Evolutionary conservation across 2,888 invertebrate species (phyloP).

Genomic region (Synergus umbraculus): DNA sequence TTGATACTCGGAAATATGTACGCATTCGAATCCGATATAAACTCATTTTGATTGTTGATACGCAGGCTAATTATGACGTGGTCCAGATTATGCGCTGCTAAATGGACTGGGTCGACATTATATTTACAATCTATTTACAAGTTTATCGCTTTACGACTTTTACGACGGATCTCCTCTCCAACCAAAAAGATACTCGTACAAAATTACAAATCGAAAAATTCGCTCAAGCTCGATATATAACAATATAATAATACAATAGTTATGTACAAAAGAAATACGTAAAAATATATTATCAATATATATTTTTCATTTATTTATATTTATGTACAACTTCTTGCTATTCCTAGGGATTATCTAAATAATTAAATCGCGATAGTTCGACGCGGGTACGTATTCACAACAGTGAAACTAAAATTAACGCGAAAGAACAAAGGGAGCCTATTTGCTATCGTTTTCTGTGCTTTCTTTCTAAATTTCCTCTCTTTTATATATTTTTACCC

Average conservation of each 20-base stretch:
- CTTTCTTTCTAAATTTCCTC: background rate
- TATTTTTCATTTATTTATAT: conserved; percentile 45
- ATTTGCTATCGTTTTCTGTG: background rate
- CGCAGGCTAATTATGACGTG: conserved; percentile 56
- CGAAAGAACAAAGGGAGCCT: conserved; percentile 7
- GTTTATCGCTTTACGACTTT: conserved; percentile 45
- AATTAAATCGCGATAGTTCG: background rate
- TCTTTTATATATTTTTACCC: background rate
- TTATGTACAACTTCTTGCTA: conserved; percentile 26
- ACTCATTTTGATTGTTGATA: conserved; percentile 63
- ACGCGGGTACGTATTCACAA: conserved; percentile 6
- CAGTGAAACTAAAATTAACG: background rate
- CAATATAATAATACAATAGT: conserved; percentile 40
- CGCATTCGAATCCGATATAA: conserved; percentile 53
- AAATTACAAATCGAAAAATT: conserved; percentile 11
- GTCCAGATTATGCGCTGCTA: conserved; percentile 49
- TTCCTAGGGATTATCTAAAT: conserved; percentile 17
- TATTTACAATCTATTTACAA: conserved; percentile 57
- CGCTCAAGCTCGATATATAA: conserved; percentile 8
- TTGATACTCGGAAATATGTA: conserved; percentile 44
- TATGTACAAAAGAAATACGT: conserved; percentile 51
- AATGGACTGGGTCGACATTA: conserved; percentile 45
- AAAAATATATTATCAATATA: conserved; percentile 44
- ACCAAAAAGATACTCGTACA: conserved; percentile 2
- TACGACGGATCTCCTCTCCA: conserved; percentile 42